Base-by-base conservation (phyloP, 2,888 invertebrate species). In the Mythimna impura region DNA sequence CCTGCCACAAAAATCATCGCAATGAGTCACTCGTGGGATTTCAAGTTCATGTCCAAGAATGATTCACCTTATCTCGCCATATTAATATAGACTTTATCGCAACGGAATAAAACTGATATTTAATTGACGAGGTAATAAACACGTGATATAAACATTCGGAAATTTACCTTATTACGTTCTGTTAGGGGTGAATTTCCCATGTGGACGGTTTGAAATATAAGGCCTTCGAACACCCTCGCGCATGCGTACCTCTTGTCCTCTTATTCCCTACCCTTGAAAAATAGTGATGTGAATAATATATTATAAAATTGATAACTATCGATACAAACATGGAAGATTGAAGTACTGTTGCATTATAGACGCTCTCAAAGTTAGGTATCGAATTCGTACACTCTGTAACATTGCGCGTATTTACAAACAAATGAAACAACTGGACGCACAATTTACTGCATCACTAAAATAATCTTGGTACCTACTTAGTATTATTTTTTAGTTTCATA, bases 221-320 rank as follows among this genome's bases (percentile, higher is more conserved):
- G 75, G 64, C 75, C 71, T 66, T 77, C 62, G 34, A 67, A 62
- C 12, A 71, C 62, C 67, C 66, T 68, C 43, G 76, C 86, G 86
- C 86, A 86, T 86, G 85, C 82, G 82, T 75, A 20, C 34, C 43
- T 43, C 54, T 40, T 75, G 50, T 63, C 66, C 52, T 52, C 43
- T 72, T 71, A 60, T 69, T 65, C 73, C 57, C 78, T 73, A 71
- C 82, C 82, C 74, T 65, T 76, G 62, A 17, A 40, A 34, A 64
- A 71, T 76, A 85, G 85, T 84, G 85, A n/a, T 77, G 85, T 34
- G 40, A 22, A 10, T 52, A 25, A 25, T 25, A 1, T 25, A 10
- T 43, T 36, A 25, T 2, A 43, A 30, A 50, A 22, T 17, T 9
- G 54, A 40, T 5, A 43, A 57, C 40, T 60, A 73, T 70, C 79